Evolutionary conservation across 2,113 vertebrate species (phyloP).

Genomic region (Meriones unguiculatus): DNA sequence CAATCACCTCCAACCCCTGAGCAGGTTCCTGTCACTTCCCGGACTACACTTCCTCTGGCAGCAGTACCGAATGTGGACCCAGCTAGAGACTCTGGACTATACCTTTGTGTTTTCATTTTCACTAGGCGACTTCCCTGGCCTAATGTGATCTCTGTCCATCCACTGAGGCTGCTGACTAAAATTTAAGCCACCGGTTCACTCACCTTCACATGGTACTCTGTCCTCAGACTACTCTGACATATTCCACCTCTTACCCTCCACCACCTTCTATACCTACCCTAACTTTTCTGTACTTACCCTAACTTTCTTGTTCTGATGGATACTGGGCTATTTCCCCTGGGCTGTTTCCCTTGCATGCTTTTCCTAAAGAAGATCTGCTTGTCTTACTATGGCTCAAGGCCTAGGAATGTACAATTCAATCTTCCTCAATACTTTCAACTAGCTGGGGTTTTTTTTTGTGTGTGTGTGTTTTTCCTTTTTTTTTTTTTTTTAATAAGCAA

Average conservation of each 20-base stretch:
- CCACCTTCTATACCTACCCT: too few relatives aligned
- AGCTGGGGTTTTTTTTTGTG: neutral
- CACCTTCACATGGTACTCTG: neutral
- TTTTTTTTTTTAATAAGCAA: too few relatives aligned
- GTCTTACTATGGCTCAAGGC: neutral
- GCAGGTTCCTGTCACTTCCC: neutral
- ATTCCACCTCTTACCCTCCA: neutral
- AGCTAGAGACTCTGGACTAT: neutral
- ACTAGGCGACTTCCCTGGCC: neutral
- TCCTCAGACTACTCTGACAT: neutral
- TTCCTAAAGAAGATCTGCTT: slow-evolving; percentile 8
- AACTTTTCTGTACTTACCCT: neutral
- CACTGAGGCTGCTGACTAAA: neutral
- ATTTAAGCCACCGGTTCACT: neutral
- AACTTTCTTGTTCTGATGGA: neutral
- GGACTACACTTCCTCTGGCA: neutral
- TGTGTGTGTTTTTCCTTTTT: too few relatives aligned
- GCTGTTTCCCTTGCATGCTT: neutral
- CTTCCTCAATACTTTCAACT: neutral
- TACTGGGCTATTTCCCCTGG: neutral
- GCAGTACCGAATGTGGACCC: neutral
- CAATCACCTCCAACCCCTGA: neutral
- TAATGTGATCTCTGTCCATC: neutral
- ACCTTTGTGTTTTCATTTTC: neutral
- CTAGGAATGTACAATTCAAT: neutral